phyloP scores from a whole-genome alignment of 2,797 vertebrate genomes.

The Saguinus oedipus region DNA sequence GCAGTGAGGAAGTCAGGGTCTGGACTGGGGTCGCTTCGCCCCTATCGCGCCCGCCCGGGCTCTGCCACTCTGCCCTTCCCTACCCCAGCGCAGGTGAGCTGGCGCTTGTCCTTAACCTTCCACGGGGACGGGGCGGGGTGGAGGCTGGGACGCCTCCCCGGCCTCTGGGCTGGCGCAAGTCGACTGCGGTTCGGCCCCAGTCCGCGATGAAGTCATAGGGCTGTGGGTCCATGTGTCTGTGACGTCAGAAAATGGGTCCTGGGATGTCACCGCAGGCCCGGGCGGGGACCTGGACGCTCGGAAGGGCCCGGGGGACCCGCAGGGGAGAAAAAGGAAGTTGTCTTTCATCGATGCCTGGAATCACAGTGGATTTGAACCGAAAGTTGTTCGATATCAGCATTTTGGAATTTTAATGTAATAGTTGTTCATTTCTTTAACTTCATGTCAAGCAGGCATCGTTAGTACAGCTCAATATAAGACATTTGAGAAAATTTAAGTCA shows the following conservation, averaged over 20 bases:
- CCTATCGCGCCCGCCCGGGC: background rate
- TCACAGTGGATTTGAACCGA: background rate
- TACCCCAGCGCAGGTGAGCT: conserved; percentile 51
- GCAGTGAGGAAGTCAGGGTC: background rate
- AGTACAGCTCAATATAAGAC: background rate
- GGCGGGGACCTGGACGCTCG: conserved; percentile 59
- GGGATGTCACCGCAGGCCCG: conserved; percentile 66
- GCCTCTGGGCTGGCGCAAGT: background rate
- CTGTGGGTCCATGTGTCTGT: background rate
- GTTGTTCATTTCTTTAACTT: conserved; percentile 43
- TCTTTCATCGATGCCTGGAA: background rate
- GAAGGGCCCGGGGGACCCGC: conserved; percentile 55
- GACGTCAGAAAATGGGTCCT: conserved; percentile 59
- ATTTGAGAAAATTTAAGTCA: background rate
- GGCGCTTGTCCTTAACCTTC: background rate
- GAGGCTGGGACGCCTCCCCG: accelerated
- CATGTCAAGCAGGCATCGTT: background rate
- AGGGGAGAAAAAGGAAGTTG: background rate
- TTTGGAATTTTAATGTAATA: background rate
- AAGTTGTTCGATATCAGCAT: background rate
- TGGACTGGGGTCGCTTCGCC: background rate
- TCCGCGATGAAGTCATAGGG: conserved; percentile 45
- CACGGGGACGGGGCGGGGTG: accelerated
- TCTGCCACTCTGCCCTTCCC: background rate
- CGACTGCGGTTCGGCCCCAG: background rate